phyloP scores from a whole-genome alignment of 2,797 vertebrate genomes.

The Phyllotis vaccarum region DNA sequence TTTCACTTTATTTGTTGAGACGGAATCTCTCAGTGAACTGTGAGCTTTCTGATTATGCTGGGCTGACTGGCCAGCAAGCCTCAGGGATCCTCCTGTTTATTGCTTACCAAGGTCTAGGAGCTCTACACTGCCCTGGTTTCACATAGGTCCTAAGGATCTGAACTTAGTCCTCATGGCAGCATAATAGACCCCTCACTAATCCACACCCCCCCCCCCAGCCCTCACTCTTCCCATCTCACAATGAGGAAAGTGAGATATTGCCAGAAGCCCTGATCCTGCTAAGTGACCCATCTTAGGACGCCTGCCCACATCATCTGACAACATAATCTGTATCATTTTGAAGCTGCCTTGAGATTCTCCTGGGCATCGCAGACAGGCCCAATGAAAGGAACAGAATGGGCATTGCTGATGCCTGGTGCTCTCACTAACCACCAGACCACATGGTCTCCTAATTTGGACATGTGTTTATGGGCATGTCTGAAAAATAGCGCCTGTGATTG shows the following conservation, averaged over 20 bases:
- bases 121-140: neutral
- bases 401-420: constrained; percentile 11
- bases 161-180: neutral
- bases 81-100: neutral
- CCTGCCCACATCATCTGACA: neutral
- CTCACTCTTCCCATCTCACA: neutral
- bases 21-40: neutral
- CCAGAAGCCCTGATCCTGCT: neutral
- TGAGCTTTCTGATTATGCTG: neutral
- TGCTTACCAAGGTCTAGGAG: neutral
- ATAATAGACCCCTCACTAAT: neutral
- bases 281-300: neutral
- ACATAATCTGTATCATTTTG: too few species aligned
- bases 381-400: neutral
- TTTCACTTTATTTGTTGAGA: neutral
- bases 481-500: constrained; percentile 76
- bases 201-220: neutral
- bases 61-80: neutral
- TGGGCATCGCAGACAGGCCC: neutral
- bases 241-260: neutral
- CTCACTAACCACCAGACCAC: constrained; percentile 60
- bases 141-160: neutral
- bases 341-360: neutral
- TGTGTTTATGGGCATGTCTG: constrained; percentile 72
- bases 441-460: constrained; percentile 79